Evolutionary conservation across 2,888 invertebrate species (phyloP).

Genomic region (Drosophila mayaguana): DNA sequence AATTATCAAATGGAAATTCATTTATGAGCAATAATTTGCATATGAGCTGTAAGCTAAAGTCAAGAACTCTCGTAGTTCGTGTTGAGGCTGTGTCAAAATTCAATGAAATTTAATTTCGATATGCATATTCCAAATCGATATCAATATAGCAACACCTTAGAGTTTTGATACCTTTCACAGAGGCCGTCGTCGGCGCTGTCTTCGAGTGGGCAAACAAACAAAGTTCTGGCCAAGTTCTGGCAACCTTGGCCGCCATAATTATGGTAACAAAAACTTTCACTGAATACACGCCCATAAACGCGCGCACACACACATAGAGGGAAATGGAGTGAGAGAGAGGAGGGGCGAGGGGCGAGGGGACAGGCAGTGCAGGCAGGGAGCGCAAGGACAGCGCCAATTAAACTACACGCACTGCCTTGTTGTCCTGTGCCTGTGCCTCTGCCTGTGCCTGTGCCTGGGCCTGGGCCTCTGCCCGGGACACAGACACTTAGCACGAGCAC

Average conservation of each 20-base stretch:
- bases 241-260: constrained; percentile 78
- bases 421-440: constrained; percentile 27
- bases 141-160: constrained; percentile 52
- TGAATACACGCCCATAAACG: constrained; percentile 65
- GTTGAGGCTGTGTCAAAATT: background rate
- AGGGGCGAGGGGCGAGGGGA: too few species aligned
- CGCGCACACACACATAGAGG: constrained; percentile 4
- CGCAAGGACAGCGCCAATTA: constrained; percentile 68
- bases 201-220: constrained; percentile 51
- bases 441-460: constrained; percentile 26
- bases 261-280: constrained; percentile 78
- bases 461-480: constrained; percentile 41
- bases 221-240: constrained; percentile 42
- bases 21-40: too few species aligned
- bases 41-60: too few species aligned
- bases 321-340: too few species aligned
- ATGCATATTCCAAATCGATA: constrained; percentile 6
- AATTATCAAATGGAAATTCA: too few species aligned
- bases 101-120: background rate
- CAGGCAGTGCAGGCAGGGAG: background rate
- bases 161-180: constrained; percentile 46
- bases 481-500: constrained; percentile 38
- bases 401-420: constrained; percentile 71
- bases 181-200: constrained; percentile 26
- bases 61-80: too few species aligned